These are phyloP conservation scores for Mesembrinibis cayennensis DNA, from an alignment of 2,113 vertebrate species.

Conservation along the genomic window DNA sequence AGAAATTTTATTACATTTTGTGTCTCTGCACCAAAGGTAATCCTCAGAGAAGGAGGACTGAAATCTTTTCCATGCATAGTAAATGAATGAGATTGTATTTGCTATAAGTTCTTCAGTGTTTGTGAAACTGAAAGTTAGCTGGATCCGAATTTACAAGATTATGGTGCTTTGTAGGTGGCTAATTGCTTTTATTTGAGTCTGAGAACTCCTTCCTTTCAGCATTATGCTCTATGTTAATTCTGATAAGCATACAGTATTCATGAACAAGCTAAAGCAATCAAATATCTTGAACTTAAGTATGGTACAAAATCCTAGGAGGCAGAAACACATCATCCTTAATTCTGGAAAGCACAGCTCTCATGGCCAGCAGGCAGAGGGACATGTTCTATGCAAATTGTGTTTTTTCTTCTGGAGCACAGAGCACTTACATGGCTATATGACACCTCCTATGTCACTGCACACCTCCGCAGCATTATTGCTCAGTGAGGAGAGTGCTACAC, in stretches of 20 bases:
- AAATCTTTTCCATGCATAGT: background rate
- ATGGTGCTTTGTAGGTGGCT: background rate
- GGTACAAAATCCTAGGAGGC: background rate
- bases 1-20: background rate
- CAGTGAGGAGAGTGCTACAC: background rate
- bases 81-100: background rate
- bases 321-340: background rate
- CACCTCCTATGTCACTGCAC: background rate
- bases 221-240: background rate
- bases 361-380: background rate
- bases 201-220: background rate
- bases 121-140: slow-evolving; percentile 6
- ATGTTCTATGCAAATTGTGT: background rate
- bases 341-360: background rate
- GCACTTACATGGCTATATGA: background rate
- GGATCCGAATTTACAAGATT: background rate
- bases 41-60: background rate
- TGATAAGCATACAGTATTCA: background rate
- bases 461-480: background rate
- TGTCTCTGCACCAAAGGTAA: background rate
- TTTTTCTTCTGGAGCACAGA: background rate
- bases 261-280: background rate
- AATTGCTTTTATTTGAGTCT: background rate
- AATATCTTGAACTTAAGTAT: background rate
- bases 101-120: background rate